Conservation (phyloP, 2,113 vertebrate species). For the Nettapus auritus region DNA sequence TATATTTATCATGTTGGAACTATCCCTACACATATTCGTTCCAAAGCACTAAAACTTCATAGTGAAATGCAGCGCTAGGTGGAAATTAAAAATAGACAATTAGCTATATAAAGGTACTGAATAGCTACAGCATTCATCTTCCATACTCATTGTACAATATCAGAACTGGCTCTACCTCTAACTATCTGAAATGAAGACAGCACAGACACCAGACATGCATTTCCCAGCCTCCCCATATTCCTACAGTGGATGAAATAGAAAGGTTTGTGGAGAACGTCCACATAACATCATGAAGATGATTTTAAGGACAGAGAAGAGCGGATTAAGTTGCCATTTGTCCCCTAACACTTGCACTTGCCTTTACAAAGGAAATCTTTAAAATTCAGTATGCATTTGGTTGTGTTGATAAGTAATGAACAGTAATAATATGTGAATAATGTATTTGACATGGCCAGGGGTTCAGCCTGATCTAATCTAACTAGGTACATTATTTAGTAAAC, state of each 20-base stretch:
- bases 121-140: background rate
- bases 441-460: background rate
- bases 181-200: background rate
- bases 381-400: background rate
- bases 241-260: background rate
- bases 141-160: background rate
- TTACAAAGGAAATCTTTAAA: background rate
- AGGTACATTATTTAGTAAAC: background rate
- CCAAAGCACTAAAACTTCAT: background rate
- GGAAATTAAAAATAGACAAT: background rate
- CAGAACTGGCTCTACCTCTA: background rate
- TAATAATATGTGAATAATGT: background rate
- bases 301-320: background rate
- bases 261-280: background rate
- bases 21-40: background rate
- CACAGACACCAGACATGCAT: accelerated
- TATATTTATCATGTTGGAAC: background rate
- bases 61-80: background rate
- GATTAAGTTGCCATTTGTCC: background rate
- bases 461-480: background rate
- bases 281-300: background rate
- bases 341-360: background rate
- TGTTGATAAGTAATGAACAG: background rate
- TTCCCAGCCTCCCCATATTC: background rate
- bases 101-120: background rate